Conservation (phyloP, 1,140 invertebrate genomes). For the Brachionus asplanchnoidis region DNA sequence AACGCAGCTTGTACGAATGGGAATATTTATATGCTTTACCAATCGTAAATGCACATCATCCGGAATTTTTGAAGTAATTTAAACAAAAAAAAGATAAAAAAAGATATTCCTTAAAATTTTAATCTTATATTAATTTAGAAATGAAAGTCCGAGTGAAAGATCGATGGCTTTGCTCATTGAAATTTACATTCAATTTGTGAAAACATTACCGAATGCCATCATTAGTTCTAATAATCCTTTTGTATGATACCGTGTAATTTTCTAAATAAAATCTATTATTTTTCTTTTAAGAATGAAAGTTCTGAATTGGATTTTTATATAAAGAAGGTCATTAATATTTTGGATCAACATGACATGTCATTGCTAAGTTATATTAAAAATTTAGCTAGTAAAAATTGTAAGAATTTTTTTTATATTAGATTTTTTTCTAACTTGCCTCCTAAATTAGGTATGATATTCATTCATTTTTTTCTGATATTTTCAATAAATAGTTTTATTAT, state of each 20-base stretch:
- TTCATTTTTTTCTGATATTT: too few relatives aligned
- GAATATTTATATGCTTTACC: conserved; percentile 37
- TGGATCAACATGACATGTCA: background rate
- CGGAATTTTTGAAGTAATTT: conserved; percentile 16
- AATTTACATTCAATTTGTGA: conserved; percentile 20
- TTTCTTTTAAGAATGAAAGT: conserved; percentile 11
- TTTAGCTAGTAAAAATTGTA: conserved; percentile 7
- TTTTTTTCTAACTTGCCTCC: background rate
- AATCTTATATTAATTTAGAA: background rate
- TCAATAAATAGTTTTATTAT: too few relatives aligned
- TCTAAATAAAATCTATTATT: background rate
- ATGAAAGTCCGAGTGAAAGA: conserved; percentile 36
- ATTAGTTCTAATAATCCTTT: background rate
- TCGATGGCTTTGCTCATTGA: conserved; percentile 34
- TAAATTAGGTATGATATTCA: background rate
- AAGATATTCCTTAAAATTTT: background rate
- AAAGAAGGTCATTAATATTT: background rate
- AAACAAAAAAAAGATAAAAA: background rate
- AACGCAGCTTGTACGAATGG: conserved; percentile 1
- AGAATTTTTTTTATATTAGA: background rate
- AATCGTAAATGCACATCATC: conserved; percentile 25
- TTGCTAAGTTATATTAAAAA: background rate
- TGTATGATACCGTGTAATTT: background rate
- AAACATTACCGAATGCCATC: conserved; percentile 10
- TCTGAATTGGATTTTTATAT: conserved; percentile 20